phyloP scores from a whole-genome alignment of 2,113 vertebrate species.

The Cacatua alba region DNA sequence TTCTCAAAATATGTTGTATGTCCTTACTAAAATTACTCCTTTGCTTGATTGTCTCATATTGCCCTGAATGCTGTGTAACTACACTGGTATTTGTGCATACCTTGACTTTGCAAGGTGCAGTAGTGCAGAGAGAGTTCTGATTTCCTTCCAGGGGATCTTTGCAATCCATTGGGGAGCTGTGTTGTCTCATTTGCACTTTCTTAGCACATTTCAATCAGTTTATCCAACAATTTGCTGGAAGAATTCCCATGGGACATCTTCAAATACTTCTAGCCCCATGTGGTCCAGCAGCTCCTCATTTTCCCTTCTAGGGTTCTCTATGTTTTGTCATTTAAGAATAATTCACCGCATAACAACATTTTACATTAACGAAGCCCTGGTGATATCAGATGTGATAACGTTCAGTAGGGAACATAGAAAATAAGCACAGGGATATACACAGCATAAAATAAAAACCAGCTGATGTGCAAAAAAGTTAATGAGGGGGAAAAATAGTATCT shows the following conservation, averaged over 20 bases:
- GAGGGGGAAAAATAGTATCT: slow-evolving; percentile 55
- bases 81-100: background rate
- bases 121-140: background rate
- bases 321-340: slow-evolving; percentile 26
- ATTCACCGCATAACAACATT: slow-evolving; percentile 29
- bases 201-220: slow-evolving; percentile 42
- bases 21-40: background rate
- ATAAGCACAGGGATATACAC: background rate
- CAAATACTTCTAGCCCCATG: slow-evolving; percentile 14
- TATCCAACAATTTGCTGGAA: slow-evolving; percentile 42
- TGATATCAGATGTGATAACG: background rate
- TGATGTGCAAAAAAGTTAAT: slow-evolving; percentile 54
- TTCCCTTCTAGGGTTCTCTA: slow-evolving; percentile 22
- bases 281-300: background rate
- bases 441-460: slow-evolving; percentile 17
- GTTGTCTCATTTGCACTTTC: slow-evolving; percentile 50
- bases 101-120: background rate
- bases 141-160: background rate
- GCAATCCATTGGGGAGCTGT: background rate
- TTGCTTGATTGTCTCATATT: background rate
- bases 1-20: background rate
- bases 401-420: slow-evolving; percentile 12
- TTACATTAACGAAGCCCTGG: slow-evolving; percentile 62
- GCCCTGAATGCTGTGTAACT: rapidly evolving
- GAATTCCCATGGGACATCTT: slow-evolving; percentile 2